These are phyloP conservation scores for Procavia capensis DNA, from an alignment of 2,113 vertebrate species.

Conservation along the genomic window DNA sequence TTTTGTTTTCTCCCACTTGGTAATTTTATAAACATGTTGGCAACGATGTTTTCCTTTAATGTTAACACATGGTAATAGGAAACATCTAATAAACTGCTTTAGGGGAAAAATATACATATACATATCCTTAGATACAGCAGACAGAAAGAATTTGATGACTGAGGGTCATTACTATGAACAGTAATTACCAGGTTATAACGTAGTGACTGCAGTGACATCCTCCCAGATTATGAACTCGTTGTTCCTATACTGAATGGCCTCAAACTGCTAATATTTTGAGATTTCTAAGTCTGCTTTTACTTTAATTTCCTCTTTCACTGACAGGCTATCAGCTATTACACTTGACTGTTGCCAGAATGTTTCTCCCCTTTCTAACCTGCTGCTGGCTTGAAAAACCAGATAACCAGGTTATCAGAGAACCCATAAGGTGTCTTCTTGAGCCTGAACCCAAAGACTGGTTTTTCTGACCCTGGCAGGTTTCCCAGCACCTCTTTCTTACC, in stretches of 20 bases:
- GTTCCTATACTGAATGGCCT: neutral
- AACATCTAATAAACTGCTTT: neutral
- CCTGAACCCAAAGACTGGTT: neutral
- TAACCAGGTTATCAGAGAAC: slow-evolving; percentile 69
- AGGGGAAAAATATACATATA: neutral
- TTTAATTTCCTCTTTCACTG: neutral
- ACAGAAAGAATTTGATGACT: slow-evolving; percentile 18
- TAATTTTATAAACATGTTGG: slow-evolving; percentile 44
- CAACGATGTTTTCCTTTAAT: neutral
- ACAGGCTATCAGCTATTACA: slow-evolving; percentile 17
- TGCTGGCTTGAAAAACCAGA: slow-evolving; percentile 62
- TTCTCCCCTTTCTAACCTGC: slow-evolving; percentile 46
- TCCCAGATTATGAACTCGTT: slow-evolving; percentile 24
- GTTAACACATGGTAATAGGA: neutral
- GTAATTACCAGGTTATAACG: neutral
- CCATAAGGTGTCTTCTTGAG: slow-evolving; percentile 8
- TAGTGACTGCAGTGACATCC: neutral
- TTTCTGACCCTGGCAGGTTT: slow-evolving; percentile 27
- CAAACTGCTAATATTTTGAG: neutral
- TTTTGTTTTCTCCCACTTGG: neutral
- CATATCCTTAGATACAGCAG: neutral
- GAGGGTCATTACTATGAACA: neutral
- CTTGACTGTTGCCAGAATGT: neutral
- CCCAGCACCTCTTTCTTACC: slow-evolving; percentile 1
- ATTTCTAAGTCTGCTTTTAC: slow-evolving; percentile 37